Conservation (phyloP, 2,113 vertebrate species). For the Mormyrus iriodes region DNA sequence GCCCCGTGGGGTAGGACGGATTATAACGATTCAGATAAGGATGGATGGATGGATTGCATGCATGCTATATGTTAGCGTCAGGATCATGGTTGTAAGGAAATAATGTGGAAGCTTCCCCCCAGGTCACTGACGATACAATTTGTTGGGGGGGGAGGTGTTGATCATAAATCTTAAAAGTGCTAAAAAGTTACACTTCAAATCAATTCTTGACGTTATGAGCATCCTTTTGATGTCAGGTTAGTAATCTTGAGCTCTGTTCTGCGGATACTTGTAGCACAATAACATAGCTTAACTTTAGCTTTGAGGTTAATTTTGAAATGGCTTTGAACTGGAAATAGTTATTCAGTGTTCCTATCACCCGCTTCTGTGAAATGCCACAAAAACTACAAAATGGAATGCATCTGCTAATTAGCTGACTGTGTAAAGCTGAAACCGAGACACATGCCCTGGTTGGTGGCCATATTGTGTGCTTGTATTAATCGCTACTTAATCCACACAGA, state of each 20-base stretch:
- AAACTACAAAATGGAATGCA: background rate
- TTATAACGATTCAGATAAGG: conserved; percentile 35
- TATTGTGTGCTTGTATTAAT: background rate
- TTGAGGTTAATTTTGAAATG: background rate
- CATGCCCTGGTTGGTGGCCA: background rate
- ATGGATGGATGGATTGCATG: conserved; percentile 33
- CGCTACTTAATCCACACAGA: background rate
- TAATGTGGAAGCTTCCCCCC: background rate
- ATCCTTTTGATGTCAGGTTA: background rate
- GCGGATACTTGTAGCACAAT: background rate
- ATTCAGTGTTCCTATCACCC: background rate
- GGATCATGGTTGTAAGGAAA: background rate
- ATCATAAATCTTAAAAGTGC: background rate
- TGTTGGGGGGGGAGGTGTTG: background rate
- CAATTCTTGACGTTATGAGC: background rate
- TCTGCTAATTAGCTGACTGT: background rate
- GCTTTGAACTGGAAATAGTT: background rate
- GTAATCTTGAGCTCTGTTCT: background rate
- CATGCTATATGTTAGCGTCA: background rate
- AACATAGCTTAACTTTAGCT: background rate
- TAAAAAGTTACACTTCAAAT: background rate
- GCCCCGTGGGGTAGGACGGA: conserved; percentile 21
- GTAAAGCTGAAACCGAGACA: background rate
- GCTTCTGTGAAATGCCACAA: background rate
- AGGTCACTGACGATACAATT: background rate